Evolutionary conservation across 2,797 vertebrate species (phyloP), one percentile per base, ranked within the genome.

Genomic region (Chiroxiphia lanceolata): DNA sequence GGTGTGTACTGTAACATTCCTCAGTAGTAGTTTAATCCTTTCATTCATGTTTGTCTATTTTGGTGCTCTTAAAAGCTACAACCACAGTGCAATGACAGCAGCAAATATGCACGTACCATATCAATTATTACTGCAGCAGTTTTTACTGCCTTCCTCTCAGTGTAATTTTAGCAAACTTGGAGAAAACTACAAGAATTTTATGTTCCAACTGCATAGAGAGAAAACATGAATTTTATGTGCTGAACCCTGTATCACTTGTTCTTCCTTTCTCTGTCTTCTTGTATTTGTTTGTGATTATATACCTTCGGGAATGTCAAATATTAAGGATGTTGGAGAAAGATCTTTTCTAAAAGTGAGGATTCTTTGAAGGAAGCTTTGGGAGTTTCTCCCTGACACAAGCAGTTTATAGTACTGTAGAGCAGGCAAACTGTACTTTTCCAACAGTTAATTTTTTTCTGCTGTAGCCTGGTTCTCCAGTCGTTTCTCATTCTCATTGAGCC

Each of bases 401-500:
- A 54, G 68, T 95, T 96, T 89, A 88, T 87, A 59, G 59, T 53
- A 45, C 57, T 86, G 36, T 54, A 91, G 79, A 81, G 31, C 80
- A 64, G 68, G 57, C 72, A 90, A 95, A 90, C 56, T 60, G 47
- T 71, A 90, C 51, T 82, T 87, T 91, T 89, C 92, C 72, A 85
- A n/a, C 36, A 83, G 61, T 96, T 80, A 85, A 40, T 96, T 95
- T 95, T 93, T 50, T 95, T 95, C 70, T 92, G 42, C 42, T 74
- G 38, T 90, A 93, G 65, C 31, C 47, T 95, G 25, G 8, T 76
- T 94, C 67, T 87, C 15, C 81, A 90, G 10, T 93, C 5, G 59
- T 90, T 96, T 96, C 96, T 97, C 57, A 86, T 91, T 92, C 65
- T 87, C 25, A 68, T 67, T 91, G 90, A 92, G 25, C 22, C 59